Evolutionary conservation across 2,888 invertebrate species (phyloP), one percentile per base, ranked within the genome.

Genomic region (Lepidocyrtoides sp.): DNA sequence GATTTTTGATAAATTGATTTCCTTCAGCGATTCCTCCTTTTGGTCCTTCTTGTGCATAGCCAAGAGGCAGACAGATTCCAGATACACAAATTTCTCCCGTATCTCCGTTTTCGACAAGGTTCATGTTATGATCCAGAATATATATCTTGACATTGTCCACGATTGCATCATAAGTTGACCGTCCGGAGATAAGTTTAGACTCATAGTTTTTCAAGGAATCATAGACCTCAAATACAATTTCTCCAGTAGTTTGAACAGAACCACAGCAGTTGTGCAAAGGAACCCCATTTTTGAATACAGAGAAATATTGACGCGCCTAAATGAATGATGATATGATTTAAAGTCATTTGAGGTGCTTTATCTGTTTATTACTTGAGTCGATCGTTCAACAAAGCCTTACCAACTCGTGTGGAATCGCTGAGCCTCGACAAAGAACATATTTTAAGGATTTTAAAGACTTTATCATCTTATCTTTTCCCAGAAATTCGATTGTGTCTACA

Each of bases 241-340:
- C 98, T 0, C 98, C 98, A 97, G 98, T 98, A 0, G 98, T 97
- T 95, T 98, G 98, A 0, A 98, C 98, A 93, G 98, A 98, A 0
- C 98, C 98, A 94, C 98, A 98, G 95, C 98, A 98, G 95, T 98
- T 98, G 83, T 98, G 98, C 57, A 98, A 95, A 17, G 96, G 96
- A 92, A 97, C 97, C 0, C 96, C 95, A 10, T 96, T 96, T 86
- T 96, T 96, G 93, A 98, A 98, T 93, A 97, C 96, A 48, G 96
- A 96, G 95, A 98, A 98, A 95, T 98, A 98, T 94, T 72, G 44
- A n/a, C 86, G 66, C 10, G 48, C 85, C 69, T 82, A n/a, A 4
- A n/a, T n/a, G n/a, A n/a, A n/a, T n/a, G n/a, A n/a, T n/a, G n/a
- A n/a, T n/a, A n/a, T n/a, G n/a, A n/a, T n/a, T n/a, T n/a, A n/a